phyloP scores from a whole-genome alignment of 1,140 invertebrate species.

The Rhysida immarginata region DNA sequence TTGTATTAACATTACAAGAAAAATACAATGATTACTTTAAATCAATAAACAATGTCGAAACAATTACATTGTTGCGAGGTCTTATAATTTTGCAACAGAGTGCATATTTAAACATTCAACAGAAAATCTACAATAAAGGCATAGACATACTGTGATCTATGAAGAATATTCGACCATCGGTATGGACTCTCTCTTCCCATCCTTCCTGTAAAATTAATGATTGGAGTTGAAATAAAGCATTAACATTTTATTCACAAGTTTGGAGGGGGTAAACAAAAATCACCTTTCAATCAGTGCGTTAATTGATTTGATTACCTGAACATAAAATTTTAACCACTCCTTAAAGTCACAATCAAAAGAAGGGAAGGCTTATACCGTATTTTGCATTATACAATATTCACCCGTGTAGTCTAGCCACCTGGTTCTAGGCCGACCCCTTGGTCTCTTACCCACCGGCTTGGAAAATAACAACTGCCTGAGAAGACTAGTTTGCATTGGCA shows the following conservation, averaged over 20 bases:
- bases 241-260: constrained; percentile 8
- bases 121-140: constrained; percentile 10
- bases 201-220: constrained; percentile 46
- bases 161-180: constrained; percentile 92
- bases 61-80: no score
- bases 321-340: background rate
- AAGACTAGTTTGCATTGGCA: no score
- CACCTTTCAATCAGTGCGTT: constrained; percentile 1
- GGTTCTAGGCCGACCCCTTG: no score
- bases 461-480: no score
- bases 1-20: no score
- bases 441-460: no score
- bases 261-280: constrained; percentile 9
- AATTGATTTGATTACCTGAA: background rate
- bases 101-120: constrained; percentile 1
- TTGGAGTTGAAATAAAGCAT: background rate
- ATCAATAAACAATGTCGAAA: no score
- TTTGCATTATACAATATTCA: no score
- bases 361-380: background rate
- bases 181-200: constrained; percentile 93
- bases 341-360: background rate
- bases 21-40: no score
- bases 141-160: constrained; percentile 86
- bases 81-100: background rate
- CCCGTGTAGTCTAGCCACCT: no score